phyloP scores from a whole-genome alignment of 2,888 invertebrate species.

The Brachypterus glaber region DNA sequence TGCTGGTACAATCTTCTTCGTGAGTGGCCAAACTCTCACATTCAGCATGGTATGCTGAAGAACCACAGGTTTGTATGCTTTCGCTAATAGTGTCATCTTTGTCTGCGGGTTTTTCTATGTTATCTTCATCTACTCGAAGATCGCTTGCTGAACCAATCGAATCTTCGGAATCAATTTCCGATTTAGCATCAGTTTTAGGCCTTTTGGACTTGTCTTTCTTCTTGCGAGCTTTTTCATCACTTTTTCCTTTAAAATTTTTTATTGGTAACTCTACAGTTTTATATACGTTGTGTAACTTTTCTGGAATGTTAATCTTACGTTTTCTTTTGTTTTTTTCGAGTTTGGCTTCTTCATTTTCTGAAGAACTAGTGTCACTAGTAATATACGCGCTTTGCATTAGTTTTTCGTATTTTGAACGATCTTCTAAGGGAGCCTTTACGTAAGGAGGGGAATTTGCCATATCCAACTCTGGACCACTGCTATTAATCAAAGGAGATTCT shows the following conservation, averaged over 20 bases:
- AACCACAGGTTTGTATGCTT: conserved; percentile 56
- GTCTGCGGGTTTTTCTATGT: conserved; percentile 40
- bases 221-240: conserved; percentile 30
- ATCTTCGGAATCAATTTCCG: conserved; percentile 49
- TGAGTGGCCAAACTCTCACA: conserved; percentile 59
- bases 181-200: conserved; percentile 19
- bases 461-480: conserved; percentile 32
- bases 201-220: conserved; percentile 28
- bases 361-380: conserved; percentile 43
- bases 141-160: conserved; percentile 67
- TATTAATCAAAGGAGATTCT: conserved; percentile 38
- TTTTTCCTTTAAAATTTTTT: conserved; percentile 34
- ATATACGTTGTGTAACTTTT: conserved; percentile 46
- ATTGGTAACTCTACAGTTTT: conserved; percentile 43
- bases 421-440: conserved; percentile 55
- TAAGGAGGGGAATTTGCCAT: conserved; percentile 43
- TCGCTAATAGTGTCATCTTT: conserved; percentile 47
- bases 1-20: conserved; percentile 48
- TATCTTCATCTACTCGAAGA: conserved; percentile 48
- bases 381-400: conserved; percentile 49
- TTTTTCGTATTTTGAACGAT: conserved; percentile 72
- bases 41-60: conserved; percentile 62
- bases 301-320: conserved; percentile 42
- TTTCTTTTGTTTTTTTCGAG: conserved; percentile 32
- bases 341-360: conserved; percentile 41